Conservation (phyloP, 2,888 invertebrate species). For the Argyra leucocephala region DNA sequence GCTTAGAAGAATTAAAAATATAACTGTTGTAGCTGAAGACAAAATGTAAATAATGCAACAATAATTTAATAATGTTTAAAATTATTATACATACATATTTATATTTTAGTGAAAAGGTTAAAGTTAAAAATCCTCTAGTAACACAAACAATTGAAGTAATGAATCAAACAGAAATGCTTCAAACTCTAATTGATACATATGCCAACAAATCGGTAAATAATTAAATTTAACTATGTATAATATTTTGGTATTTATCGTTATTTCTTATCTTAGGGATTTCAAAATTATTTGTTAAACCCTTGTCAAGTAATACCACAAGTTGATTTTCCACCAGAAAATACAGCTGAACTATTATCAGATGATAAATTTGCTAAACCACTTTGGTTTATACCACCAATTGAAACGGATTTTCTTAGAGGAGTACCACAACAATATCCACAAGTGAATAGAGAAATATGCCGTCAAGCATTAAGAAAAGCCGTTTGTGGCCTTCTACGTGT, state of each 20-base stretch:
- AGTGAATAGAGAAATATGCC: constrained; percentile 31
- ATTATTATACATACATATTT: background rate
- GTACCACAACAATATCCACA: constrained; percentile 31
- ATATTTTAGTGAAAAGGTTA: constrained; percentile 29
- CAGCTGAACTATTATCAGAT: constrained; percentile 35
- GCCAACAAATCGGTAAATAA: constrained; percentile 38
- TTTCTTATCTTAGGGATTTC: constrained; percentile 31
- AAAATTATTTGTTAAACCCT: constrained; percentile 38
- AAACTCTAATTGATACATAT: constrained; percentile 40
- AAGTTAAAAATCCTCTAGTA: constrained; percentile 37
- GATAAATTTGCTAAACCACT: constrained; percentile 39
- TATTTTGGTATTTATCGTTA: background rate
- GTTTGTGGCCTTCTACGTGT: constrained; percentile 39
- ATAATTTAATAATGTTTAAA: background rate
- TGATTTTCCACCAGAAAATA: constrained; percentile 40
- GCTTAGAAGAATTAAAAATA: background rate
- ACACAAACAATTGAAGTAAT: constrained; percentile 43
- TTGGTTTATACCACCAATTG: constrained; percentile 39
- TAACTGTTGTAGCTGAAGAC: background rate
- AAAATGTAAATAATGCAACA: background rate
- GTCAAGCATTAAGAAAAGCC: constrained; percentile 35
- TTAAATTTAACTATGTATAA: background rate
- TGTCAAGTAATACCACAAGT: constrained; percentile 42
- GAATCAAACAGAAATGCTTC: constrained; percentile 42
- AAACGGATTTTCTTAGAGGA: constrained; percentile 36